Evolutionary conservation across 1,140 invertebrate genomes (phyloP).

Genomic region (Magallana ariakensis): DNA sequence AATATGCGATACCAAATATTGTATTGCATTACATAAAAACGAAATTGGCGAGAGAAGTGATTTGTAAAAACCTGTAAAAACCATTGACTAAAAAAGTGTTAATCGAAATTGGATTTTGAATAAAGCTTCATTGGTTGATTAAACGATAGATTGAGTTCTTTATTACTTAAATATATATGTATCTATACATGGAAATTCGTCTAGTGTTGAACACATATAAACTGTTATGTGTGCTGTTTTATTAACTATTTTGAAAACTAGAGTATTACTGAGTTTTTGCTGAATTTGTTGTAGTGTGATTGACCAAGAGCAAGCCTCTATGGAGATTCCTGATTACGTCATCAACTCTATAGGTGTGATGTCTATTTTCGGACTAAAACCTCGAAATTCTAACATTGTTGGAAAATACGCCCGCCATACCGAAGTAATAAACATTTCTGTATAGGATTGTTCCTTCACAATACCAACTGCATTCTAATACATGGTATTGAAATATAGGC

Average conservation of each 20-base stretch:
- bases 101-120: no score
- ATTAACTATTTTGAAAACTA: neutral
- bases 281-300: neutral
- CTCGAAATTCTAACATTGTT: neutral
- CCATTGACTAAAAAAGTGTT: no score
- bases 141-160: no score
- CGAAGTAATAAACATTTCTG: neutral
- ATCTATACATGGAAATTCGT: no score
- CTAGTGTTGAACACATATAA: neutral
- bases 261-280: neutral
- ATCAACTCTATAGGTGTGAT: neutral
- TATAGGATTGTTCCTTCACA: neutral
- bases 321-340: conserved; percentile 6
- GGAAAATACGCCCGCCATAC: neutral
- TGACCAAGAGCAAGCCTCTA: neutral
- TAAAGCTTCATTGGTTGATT: no score
- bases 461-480: neutral
- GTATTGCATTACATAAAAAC: no score
- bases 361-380: neutral
- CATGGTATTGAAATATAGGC: neutral
- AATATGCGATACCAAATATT: no score
- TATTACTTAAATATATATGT: no score
- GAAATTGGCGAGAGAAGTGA: no score
- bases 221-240: neutral
- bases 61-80: no score